A percentile compares a stretch with the other conserved stretches of the same genome.
Conservation (phyloP, 1,140 invertebrate species). For the Drosophila takahashii region DNA sequence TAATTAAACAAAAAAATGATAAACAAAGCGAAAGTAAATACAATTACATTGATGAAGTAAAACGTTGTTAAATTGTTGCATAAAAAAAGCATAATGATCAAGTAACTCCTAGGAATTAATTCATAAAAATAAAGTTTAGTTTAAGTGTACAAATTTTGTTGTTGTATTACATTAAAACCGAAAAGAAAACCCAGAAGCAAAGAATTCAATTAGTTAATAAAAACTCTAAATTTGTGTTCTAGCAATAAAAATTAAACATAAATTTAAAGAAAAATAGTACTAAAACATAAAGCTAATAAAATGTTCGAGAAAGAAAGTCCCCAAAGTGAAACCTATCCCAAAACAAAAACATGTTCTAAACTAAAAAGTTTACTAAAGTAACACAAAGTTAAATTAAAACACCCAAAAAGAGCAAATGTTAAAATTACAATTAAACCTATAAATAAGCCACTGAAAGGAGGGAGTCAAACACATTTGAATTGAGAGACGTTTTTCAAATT, state of each 20-base stretch:
- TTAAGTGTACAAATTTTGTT: conserved; percentile 81
- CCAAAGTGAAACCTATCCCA: conserved; percentile 54
- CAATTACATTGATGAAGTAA: conserved; percentile 75
- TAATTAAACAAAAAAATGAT: conserved; percentile 55
- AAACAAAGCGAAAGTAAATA: conserved; percentile 45
- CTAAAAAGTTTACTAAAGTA: conserved; percentile 74
- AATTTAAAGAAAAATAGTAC: conserved; percentile 57
- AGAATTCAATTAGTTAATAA: conserved; percentile 56
- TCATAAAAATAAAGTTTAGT: conserved; percentile 73
- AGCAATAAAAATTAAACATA: conserved; percentile 76
- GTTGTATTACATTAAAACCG: conserved; percentile 72
- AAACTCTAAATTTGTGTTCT: conserved; percentile 78
- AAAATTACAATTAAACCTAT: conserved; percentile 79
- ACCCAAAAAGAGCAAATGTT: conserved; percentile 73
- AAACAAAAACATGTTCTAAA: conserved; percentile 72
- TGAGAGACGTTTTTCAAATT: conserved; percentile 56
- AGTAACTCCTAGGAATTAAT: conserved; percentile 73
- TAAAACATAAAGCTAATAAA: conserved; percentile 45
- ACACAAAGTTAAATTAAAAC: conserved; percentile 75
- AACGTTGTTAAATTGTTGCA: conserved; percentile 82
- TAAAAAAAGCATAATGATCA: conserved; percentile 70
- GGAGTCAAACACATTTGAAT: conserved; percentile 48
- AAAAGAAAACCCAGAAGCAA: conserved; percentile 39
- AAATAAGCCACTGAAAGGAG: conserved; percentile 58
- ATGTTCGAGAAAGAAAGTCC: conserved; percentile 40